Conservation (phyloP, 1,140 invertebrate species). For the Antheraea mylitta region DNA sequence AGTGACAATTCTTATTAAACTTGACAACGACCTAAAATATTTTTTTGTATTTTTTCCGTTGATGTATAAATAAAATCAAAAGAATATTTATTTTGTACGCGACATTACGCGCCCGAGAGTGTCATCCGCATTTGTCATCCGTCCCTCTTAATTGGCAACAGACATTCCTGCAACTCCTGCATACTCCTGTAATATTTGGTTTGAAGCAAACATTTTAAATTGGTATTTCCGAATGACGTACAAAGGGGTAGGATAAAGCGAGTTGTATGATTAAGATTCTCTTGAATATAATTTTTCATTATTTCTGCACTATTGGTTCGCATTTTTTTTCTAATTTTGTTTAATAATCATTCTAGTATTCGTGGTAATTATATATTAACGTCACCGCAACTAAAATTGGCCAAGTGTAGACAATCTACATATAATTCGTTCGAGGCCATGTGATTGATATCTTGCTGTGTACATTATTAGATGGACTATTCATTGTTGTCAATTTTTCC, state of each 20-base stretch:
- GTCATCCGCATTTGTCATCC: conserved; percentile 18
- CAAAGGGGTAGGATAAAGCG: neutral
- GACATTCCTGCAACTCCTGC: conserved; percentile 15
- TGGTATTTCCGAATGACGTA: conserved; percentile 15
- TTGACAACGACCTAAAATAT: too few relatives aligned
- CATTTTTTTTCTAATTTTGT: too few relatives aligned
- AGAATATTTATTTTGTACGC: neutral
- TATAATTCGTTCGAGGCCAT: too few relatives aligned
- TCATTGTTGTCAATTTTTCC: too few relatives aligned
- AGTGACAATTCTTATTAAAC: too few relatives aligned
- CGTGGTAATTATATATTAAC: too few relatives aligned
- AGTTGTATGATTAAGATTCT: neutral
- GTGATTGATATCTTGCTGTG: too few relatives aligned
- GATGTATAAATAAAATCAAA: neutral
- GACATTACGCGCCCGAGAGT: neutral
- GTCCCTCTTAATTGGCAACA: conserved; percentile 20
- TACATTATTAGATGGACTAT: too few relatives aligned
- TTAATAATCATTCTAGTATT: too few relatives aligned
- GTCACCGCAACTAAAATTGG: too few relatives aligned
- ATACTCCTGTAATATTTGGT: conserved; percentile 9
- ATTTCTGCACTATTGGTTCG: too few relatives aligned
- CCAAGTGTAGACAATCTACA: too few relatives aligned
- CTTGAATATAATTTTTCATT: neutral
- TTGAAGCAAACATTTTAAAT: conserved; percentile 7
- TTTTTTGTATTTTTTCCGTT: neutral